Conservation (phyloP, 2,797 vertebrate genomes). For the Peromyscus aztecus region DNA sequence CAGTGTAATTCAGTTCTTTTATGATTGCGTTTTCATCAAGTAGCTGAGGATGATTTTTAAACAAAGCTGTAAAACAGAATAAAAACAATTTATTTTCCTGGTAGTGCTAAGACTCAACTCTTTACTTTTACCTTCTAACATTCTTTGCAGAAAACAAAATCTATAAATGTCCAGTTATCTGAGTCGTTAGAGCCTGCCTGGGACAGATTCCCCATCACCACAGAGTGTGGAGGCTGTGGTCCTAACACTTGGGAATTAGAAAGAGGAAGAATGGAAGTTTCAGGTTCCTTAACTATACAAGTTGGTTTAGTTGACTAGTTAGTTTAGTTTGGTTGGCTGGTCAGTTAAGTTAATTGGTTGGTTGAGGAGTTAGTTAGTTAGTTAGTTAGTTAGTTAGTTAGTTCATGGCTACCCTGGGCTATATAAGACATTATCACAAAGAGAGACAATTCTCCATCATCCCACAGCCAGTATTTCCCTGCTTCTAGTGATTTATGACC, state of each 20-base stretch:
- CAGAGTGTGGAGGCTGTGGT: fast-evolving
- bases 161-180: neutral
- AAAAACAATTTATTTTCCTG: conserved; percentile 53
- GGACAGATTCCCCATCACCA: neutral
- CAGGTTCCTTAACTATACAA: too few relatives aligned
- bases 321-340: neutral
- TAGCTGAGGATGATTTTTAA: conserved; percentile 65
- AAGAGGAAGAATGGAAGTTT: neutral
- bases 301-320: neutral
- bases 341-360: too few relatives aligned
- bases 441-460: neutral
- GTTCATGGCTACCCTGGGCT: neutral
- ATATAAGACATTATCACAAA: neutral
- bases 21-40: conserved; percentile 8
- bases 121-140: neutral
- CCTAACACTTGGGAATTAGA: neutral
- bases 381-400: neutral
- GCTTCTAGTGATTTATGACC: neutral
- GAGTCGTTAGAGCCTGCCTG: neutral
- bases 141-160: conserved; percentile 1
- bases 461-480: neutral
- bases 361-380: too few relatives aligned
- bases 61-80: conserved; percentile 68
- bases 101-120: neutral
- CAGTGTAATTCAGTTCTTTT: neutral